A percentile compares a stretch with the other conserved stretches of the same genome.
These are phyloP conservation scores for Gadopsis bispinosus DNA, from an alignment of 2,797 vertebrate genomes.

Conservation along the genomic window DNA sequence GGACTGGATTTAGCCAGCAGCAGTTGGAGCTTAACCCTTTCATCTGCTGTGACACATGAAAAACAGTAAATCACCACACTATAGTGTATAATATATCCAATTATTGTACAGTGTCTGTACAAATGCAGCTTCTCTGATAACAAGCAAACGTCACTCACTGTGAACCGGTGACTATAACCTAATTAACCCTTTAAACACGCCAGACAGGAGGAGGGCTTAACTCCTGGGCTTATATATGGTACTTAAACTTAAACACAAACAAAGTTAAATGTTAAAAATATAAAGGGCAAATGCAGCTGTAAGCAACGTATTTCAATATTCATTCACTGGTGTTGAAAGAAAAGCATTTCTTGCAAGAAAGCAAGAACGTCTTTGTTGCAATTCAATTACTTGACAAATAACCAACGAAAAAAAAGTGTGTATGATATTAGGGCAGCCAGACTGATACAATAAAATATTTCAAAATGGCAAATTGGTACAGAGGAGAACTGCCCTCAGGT, in stretches of 20 bases:
- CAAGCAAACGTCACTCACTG: neutral
- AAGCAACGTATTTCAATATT: neutral
- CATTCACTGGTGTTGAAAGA: neutral
- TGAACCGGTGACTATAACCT: neutral
- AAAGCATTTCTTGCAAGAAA: neutral
- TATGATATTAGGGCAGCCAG: neutral
- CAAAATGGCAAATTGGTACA: neutral
- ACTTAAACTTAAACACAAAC: neutral
- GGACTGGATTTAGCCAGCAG: conserved; percentile 51
- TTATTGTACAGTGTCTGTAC: conserved; percentile 15
- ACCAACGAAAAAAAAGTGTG: neutral
- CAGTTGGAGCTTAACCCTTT: conserved; percentile 38
- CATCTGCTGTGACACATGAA: conserved; percentile 23
- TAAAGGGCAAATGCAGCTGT: neutral
- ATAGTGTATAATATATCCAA: neutral
- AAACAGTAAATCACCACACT: conserved; percentile 4
- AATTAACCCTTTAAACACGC: neutral
- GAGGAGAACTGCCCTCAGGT: neutral
- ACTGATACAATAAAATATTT: neutral
- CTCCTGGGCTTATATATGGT: neutral
- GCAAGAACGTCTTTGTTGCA: neutral
- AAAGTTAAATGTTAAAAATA: neutral
- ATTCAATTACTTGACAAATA: neutral
- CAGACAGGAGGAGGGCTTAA: neutral
- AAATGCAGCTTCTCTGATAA: neutral